phyloP scores from a whole-genome alignment of 2,113 vertebrate genomes.

The Ascaphus truei region DNA sequence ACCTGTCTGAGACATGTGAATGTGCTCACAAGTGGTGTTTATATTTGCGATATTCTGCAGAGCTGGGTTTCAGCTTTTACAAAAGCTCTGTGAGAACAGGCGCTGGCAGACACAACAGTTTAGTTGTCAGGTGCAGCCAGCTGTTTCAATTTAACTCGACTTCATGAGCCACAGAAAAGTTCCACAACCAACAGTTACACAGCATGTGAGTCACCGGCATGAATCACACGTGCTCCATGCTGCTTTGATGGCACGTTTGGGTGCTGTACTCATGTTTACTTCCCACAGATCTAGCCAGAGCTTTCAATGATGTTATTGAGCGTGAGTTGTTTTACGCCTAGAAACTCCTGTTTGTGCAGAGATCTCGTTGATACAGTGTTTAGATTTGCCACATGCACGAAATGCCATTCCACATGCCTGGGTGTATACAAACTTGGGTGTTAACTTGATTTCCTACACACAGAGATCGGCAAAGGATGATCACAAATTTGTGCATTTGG shows the following conservation, averaged over 20 bases:
- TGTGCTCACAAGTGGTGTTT: too few relatives aligned
- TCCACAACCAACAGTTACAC: not conserved
- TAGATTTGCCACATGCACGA: not conserved
- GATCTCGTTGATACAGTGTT: not conserved
- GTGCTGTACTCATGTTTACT: not conserved
- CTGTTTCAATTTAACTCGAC: constrained; percentile 7
- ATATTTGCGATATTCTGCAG: too few relatives aligned
- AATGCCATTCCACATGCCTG: not conserved
- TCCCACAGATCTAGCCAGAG: not conserved
- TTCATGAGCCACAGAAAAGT: not conserved
- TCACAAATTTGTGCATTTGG: too few relatives aligned
- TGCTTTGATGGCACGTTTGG: not conserved
- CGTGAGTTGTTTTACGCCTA: not conserved
- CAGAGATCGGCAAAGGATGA: not conserved
- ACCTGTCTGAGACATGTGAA: too few relatives aligned
- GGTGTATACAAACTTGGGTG: not conserved
- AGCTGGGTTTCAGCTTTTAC: not conserved
- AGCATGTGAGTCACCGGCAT: not conserved
- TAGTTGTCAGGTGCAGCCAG: not conserved
- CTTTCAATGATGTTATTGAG: not conserved
- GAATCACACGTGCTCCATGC: accelerated
- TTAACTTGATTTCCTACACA: not conserved
- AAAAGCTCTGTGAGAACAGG: not conserved
- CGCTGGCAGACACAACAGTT: not conserved
- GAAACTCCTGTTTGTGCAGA: not conserved